Conservation (phyloP, 1,140 invertebrate species). For the Steinernema feltiae region DNA sequence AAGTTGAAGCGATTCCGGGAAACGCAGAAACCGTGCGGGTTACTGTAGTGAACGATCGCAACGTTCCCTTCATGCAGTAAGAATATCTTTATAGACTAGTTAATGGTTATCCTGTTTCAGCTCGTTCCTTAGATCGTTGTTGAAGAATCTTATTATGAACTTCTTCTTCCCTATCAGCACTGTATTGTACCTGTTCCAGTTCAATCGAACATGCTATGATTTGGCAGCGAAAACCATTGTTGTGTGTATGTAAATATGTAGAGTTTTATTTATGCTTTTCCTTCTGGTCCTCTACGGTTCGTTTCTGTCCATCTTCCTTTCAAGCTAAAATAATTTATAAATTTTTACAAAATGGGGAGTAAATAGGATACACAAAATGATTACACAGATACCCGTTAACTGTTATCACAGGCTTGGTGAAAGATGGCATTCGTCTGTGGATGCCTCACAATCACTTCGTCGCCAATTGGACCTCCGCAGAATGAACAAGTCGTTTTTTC, state of each 20-base stretch:
- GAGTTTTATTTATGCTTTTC: background rate
- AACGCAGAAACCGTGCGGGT: conserved; percentile 17
- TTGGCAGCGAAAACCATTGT: conserved; percentile 25
- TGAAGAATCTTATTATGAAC: conserved; percentile 32
- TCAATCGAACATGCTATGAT: conserved; percentile 27
- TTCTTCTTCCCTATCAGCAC: conserved; percentile 27
- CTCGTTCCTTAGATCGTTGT: conserved; percentile 20
- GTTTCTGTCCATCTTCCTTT: background rate
- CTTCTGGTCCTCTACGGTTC: background rate
- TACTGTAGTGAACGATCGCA: conserved; percentile 1
- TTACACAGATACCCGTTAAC: background rate
- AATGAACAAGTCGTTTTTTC: background rate
- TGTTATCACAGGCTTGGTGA: background rate
- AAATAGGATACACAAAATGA: background rate
- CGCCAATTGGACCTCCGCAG: background rate
- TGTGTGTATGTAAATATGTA: conserved; percentile 14
- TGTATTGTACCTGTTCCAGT: conserved; percentile 22
- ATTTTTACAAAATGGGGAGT: background rate
- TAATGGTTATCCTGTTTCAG: conserved; percentile 18
- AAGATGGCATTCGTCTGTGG: background rate
- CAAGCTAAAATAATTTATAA: background rate
- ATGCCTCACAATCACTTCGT: background rate
- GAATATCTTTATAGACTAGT: background rate
- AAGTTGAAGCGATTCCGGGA: background rate
- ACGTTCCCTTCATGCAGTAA: conserved; percentile 19